phyloP scores from a whole-genome alignment of 2,888 invertebrate genomes.

The Melipona beecheii region DNA sequence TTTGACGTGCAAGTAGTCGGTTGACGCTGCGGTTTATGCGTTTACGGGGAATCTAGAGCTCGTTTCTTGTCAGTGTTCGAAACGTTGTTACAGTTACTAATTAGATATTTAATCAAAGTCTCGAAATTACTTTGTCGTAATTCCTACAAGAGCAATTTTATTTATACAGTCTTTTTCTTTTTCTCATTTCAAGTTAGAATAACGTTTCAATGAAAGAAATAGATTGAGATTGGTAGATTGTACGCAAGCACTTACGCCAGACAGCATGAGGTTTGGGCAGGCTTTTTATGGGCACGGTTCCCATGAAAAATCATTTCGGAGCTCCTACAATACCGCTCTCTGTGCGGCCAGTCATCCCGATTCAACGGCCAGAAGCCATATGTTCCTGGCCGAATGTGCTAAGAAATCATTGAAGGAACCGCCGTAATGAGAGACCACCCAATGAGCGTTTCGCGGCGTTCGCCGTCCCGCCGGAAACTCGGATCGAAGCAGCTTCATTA shows the following conservation, averaged over 20 bases:
- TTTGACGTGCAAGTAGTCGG: neutral
- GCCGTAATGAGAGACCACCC: conserved; percentile 74
- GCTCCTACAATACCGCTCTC: conserved; percentile 65
- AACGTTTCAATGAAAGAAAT: neutral
- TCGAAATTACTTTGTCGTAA: neutral
- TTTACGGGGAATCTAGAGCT: neutral
- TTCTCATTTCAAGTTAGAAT: neutral
- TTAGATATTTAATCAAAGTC: too few relatives aligned
- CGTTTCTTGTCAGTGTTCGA: too few relatives aligned
- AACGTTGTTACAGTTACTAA: too few relatives aligned
- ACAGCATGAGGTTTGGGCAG: neutral
- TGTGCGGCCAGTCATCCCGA: conserved; percentile 69
- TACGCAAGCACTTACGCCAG: conserved; percentile 27
- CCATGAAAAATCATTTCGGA: conserved; percentile 68
- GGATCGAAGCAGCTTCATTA: conserved; percentile 63
- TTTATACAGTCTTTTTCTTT: neutral
- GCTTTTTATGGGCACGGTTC: conserved; percentile 61
- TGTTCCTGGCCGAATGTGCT: conserved; percentile 68
- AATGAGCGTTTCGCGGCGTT: conserved; percentile 64
- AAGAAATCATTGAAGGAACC: conserved; percentile 71
- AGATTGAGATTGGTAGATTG: neutral
- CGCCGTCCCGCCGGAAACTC: conserved; percentile 68
- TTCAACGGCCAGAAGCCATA: conserved; percentile 69
- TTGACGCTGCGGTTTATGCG: neutral
- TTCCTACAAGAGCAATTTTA: too few relatives aligned